Base-by-base conservation (phyloP, 53 echinoderm and acorn worm species). In the Antedon mediterranea region DNA sequence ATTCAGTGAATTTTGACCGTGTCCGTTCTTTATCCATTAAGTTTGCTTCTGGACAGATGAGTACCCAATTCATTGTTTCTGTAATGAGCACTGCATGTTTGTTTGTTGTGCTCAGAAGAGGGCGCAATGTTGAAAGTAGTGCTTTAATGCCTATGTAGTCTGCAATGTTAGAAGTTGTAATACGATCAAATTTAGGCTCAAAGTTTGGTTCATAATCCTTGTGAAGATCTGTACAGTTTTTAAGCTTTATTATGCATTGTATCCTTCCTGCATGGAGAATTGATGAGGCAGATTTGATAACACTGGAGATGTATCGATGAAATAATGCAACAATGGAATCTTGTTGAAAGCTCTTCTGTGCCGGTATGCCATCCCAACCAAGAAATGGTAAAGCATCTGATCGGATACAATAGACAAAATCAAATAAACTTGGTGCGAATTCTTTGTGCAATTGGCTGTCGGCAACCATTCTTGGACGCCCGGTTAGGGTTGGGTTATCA, bases 401-500 rank as follows among this genome's bases (percentile, higher is more conserved):
- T 30, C 27, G 20, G 11, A 83, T 44, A 33, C 78, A 75, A 33
- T 87, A 87, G 11, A 79, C 76, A 7, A 83, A 87, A 23, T 37
- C 33, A 26, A 41, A 81, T 37, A 77, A 77, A 44, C 77, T 85
- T 29, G 85, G 85, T 32, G n/a, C n/a, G n/a, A n/a, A n/a, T n/a
- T n/a, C 29, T 30, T 11, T n/a, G 74, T 9, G 28, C 11, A 31
- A 43, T n/a, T 14, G 9, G 30, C 5, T 41, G 41, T 41, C 5
- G 13, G 41, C 41, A 13, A 41, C 41, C 13, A 41, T 41, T 13
- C 32, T 43, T 43, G 34, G 31, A 29, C 33, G 71, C 0, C 85
- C 85, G 20, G 81, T 85, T 31, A 85, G 72, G 34, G 85, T 85
- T 27, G 85, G 85, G 29, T 85, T 85, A 77, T 85, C 85, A 74